Percentiles rank a stretch among this genome's conserved stretches.
These are phyloP conservation scores for Triops cancriformis DNA, from an alignment of 1,140 invertebrate genomes.

Conservation along the genomic window DNA sequence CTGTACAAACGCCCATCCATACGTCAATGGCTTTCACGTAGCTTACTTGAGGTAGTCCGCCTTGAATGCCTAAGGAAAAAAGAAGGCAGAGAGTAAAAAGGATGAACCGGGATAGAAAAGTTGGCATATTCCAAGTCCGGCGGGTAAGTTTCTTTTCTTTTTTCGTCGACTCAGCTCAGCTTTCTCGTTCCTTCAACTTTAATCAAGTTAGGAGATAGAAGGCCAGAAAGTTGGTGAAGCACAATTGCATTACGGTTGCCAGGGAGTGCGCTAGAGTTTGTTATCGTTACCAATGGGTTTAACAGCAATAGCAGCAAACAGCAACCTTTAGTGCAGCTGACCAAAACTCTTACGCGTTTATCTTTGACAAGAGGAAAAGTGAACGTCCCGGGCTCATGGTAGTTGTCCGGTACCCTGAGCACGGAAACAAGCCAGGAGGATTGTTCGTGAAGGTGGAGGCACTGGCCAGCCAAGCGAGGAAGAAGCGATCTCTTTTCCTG, in stretches of 20 bases:
- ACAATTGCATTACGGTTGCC: conserved; percentile 3
- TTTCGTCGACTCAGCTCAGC: no score
- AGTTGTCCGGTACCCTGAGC: not conserved
- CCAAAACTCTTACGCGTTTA: not conserved
- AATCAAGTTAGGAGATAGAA: not conserved
- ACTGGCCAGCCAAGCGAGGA: not conserved
- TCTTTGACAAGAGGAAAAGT: not conserved
- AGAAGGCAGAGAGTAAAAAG: not conserved
- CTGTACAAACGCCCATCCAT: conserved; percentile 46
- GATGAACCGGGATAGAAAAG: no score
- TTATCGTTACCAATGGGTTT: conserved; percentile 21
- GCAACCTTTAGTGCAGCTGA: not conserved
- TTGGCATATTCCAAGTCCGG: no score
- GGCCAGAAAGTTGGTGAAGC: conserved; percentile 4
- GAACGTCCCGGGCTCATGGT: not conserved
- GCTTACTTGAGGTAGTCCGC: conserved; percentile 45
- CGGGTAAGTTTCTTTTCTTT: no score
- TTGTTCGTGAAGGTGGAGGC: not conserved
- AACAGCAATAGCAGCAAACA: not conserved
- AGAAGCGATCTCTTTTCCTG: not conserved
- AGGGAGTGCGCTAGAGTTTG: not conserved
- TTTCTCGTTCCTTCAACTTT: not conserved
- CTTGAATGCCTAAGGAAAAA: conserved; percentile 42
- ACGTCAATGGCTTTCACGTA: conserved; percentile 48
- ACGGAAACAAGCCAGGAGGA: not conserved